phyloP scores from a whole-genome alignment of 2,113 vertebrate species.

The Sapayoa aenigma region DNA sequence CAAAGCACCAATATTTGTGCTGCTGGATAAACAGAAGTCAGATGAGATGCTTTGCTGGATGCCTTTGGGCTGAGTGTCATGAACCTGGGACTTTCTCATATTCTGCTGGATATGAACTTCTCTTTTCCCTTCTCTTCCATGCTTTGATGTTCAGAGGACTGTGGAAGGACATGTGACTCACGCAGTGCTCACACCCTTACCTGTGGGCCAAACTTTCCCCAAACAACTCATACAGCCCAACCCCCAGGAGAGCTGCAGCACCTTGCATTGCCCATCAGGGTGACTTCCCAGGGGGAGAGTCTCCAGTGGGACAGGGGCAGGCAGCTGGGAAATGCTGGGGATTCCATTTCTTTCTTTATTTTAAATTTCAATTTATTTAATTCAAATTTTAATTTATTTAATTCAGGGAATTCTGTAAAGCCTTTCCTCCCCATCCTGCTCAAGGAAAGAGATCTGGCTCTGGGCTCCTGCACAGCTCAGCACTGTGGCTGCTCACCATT shows the following conservation, averaged over 20 bases:
- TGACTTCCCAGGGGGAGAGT: fast-evolving
- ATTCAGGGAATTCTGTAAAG: background rate
- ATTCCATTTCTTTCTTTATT: background rate
- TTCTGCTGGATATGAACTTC: background rate
- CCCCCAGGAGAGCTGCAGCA: background rate
- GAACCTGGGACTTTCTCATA: background rate
- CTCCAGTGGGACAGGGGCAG: background rate
- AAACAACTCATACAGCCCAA: background rate
- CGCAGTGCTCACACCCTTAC: background rate
- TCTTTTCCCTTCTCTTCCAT: background rate
- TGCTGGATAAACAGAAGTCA: background rate
- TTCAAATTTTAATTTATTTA: background rate
- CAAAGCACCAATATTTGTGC: background rate
- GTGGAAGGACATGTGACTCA: background rate
- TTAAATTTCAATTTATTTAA: background rate
- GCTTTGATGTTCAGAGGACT: background rate
- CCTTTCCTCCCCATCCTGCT: fast-evolving
- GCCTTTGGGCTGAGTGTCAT: background rate
- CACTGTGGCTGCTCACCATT: background rate
- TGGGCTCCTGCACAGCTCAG: background rate
- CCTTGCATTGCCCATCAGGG: fast-evolving
- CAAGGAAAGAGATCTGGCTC: background rate
- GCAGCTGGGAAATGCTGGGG: background rate
- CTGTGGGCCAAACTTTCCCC: background rate
- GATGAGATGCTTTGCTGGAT: background rate